phyloP scores from a whole-genome alignment of 2,888 invertebrate species.

The Nephrocerus scutellatus region DNA sequence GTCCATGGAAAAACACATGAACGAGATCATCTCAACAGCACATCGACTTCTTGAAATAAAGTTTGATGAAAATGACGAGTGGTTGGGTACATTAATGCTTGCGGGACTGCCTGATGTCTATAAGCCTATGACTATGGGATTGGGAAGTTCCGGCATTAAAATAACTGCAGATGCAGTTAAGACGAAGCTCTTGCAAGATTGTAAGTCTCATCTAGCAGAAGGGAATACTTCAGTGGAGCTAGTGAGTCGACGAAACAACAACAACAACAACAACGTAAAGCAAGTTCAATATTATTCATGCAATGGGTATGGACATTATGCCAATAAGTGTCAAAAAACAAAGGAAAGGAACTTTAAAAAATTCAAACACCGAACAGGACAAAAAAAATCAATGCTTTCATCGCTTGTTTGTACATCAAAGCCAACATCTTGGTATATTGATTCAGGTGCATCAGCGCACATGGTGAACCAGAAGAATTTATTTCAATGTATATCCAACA shows the following conservation, averaged over 20 bases:
- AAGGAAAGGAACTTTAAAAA: no score
- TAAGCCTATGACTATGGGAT: constrained; percentile 27
- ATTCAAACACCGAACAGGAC: not conserved
- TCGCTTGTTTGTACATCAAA: constrained; percentile 5
- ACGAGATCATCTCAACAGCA: constrained; percentile 25
- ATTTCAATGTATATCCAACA: constrained; percentile 6
- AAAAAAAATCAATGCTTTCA: constrained; percentile 9
- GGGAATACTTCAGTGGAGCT: no score
- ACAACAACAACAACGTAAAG: not conserved
- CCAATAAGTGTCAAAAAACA: constrained; percentile 16
- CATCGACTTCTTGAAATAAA: constrained; percentile 26
- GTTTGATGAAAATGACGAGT: constrained; percentile 20
- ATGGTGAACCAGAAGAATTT: constrained; percentile 9
- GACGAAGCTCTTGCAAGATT: constrained; percentile 25
- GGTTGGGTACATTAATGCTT: constrained; percentile 29
- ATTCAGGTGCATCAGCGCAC: constrained; percentile 15
- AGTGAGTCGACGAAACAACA: not conserved
- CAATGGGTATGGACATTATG: constrained; percentile 10
- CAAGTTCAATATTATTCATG: constrained; percentile 13
- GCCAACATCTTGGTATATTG: constrained; percentile 8
- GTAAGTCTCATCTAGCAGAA: not conserved
- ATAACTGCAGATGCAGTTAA: constrained; percentile 28
- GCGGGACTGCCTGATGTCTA: constrained; percentile 29
- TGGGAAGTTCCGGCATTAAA: constrained; percentile 19
- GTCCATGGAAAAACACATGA: constrained; percentile 29